Percentiles rank a stretch among this genome's conserved stretches.
phyloP scores from a whole-genome alignment of 2,888 invertebrate genomes.

The Oscheius myriophilus region DNA sequence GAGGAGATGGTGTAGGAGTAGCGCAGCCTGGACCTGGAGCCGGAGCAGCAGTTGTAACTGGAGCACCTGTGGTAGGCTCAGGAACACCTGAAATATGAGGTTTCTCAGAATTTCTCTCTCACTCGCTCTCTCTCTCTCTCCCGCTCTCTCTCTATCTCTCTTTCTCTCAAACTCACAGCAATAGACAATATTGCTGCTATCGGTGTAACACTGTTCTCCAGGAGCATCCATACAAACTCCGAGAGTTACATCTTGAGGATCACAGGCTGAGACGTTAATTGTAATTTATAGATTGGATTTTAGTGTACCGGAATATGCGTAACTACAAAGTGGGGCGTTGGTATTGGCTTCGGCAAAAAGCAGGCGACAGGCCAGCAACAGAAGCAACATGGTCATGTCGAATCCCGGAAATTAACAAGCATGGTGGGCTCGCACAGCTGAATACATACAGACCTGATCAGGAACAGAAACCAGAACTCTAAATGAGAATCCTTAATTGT shows the following conservation, averaged over 20 bases:
- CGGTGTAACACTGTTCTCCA: constrained; percentile 20
- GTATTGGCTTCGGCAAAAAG: not conserved
- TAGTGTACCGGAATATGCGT: constrained; percentile 15
- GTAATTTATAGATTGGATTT: not conserved
- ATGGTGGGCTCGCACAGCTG: no score
- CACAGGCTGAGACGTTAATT: constrained; percentile 19
- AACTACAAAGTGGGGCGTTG: constrained; percentile 10
- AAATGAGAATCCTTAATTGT: no score
- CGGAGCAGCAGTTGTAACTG: not conserved
- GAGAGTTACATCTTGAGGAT: constrained; percentile 9
- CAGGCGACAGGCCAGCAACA: not conserved
- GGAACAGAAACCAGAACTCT: no score
- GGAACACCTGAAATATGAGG: constrained; percentile 8
- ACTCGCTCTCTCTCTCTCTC: not conserved
- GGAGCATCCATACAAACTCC: constrained; percentile 29
- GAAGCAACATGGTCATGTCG: not conserved
- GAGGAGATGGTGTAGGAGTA: not conserved
- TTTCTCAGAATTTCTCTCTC: no score
- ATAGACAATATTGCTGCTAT: constrained; percentile 10
- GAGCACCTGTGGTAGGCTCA: not conserved
- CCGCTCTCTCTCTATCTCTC: not conserved
- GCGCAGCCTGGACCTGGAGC: constrained; percentile 1
- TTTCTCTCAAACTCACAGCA: constrained; percentile 15
- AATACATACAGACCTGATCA: no score
- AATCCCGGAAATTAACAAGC: constrained; percentile 11